phyloP scores from a whole-genome alignment of 2,113 vertebrate species.

The Anoura caudifer region DNA sequence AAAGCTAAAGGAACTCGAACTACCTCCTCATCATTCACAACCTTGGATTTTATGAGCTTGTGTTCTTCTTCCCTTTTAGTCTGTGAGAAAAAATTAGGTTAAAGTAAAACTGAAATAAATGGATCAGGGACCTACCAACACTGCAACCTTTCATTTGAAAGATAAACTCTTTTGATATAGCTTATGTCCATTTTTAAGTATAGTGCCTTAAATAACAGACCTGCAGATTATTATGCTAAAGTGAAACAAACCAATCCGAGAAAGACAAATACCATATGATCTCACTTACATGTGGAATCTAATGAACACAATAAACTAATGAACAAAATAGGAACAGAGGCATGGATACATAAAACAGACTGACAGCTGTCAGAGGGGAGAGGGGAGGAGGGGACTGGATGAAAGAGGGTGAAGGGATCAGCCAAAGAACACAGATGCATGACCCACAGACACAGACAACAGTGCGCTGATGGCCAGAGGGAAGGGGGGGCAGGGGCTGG shows the following conservation, averaged over 20 bases:
- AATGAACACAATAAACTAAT: no score
- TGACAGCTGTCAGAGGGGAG: no score
- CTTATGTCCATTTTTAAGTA: neutral
- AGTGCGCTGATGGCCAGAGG: no score
- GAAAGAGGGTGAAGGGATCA: no score
- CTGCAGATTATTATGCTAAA: neutral
- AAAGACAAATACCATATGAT: neutral
- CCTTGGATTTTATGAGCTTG: conserved; percentile 91
- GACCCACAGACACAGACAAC: no score
- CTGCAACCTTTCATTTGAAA: neutral
- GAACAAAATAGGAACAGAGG: no score
- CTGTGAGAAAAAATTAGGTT: conserved; percentile 74
- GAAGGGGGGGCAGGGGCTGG: no score
- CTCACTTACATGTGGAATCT: no score
- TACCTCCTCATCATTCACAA: conserved; percentile 95
- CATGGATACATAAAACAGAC: no score
- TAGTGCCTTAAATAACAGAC: neutral
- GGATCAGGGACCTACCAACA: neutral
- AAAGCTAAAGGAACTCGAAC: conserved; percentile 92
- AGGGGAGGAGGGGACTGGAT: no score
- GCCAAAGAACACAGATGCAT: no score
- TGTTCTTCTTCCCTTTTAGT: conserved; percentile 94
- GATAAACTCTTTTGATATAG: neutral
- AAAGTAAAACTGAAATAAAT: neutral
- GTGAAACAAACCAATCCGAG: neutral